phyloP scores from a whole-genome alignment of 2,888 invertebrate genomes.

The Panopea generosa region DNA sequence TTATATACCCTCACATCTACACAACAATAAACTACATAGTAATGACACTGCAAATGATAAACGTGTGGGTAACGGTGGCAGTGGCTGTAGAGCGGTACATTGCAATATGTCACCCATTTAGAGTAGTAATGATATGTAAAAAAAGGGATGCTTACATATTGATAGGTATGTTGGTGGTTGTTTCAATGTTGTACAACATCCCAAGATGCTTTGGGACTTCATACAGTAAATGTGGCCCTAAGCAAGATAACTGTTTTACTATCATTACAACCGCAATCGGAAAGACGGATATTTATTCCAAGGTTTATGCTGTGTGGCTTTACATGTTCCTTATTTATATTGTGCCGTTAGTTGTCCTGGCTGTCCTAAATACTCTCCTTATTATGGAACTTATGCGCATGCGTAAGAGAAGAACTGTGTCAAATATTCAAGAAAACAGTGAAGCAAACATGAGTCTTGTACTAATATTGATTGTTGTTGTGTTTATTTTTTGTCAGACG shows the following conservation, averaged over 20 bases:
- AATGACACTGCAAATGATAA: slow-evolving; percentile 80
- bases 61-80: slow-evolving; percentile 82
- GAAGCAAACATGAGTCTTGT: slow-evolving; percentile 81
- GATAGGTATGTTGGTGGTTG: slow-evolving; percentile 65
- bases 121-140: slow-evolving; percentile 74
- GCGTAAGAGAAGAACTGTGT: slow-evolving; percentile 73
- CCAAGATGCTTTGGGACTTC: slow-evolving; percentile 77
- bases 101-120: slow-evolving; percentile 82
- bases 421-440: slow-evolving; percentile 77
- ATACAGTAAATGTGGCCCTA: too few relatives aligned
- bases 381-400: slow-evolving; percentile 80
- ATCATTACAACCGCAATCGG: slow-evolving; percentile 73
- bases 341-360: slow-evolving; percentile 72
- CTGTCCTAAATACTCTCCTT: slow-evolving; percentile 75
- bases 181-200: slow-evolving; percentile 78
- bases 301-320: slow-evolving; percentile 72
- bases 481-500: slow-evolving; percentile 83
- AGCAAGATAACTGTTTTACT: too few relatives aligned
- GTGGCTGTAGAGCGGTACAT: slow-evolving; percentile 82
- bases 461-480: slow-evolving; percentile 81
- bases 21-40: slow-evolving; percentile 77
- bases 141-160: slow-evolving; percentile 74
- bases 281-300: slow-evolving; percentile 64
- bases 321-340: slow-evolving; percentile 77
- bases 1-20: slow-evolving; percentile 78